A percentile compares a stretch with the other conserved stretches of the same genome.
Evolutionary conservation across 2,113 vertebrate genomes (phyloP).

Genomic region (Sylvietta virens): DNA sequence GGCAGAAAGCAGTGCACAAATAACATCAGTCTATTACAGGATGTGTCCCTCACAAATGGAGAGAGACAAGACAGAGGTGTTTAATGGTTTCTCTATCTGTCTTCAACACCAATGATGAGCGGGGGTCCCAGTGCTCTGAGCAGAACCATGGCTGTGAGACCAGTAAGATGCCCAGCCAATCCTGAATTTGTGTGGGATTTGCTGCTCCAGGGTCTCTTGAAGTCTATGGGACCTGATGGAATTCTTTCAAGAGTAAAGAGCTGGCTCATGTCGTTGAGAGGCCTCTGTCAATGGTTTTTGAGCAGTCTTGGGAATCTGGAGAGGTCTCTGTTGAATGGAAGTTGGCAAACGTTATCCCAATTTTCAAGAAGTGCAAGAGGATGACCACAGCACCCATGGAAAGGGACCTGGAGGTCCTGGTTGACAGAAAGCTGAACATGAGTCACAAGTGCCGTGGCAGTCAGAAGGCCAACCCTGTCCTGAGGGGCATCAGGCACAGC

Average conservation of each 20-base stretch:
- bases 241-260: neutral
- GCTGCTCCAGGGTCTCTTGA: neutral
- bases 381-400: neutral
- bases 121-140: neutral
- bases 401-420: neutral
- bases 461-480: neutral
- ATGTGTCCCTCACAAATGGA: neutral
- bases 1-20: neutral
- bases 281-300: neutral
- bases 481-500: neutral
- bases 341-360: too few relatives aligned
- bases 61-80: too few relatives aligned
- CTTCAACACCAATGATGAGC: neutral
- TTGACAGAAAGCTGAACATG: neutral
- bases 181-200: neutral
- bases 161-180: neutral
- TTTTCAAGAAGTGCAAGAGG: neutral
- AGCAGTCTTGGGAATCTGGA: neutral
- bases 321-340: neutral
- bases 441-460: neutral
- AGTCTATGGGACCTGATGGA: neutral
- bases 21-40: neutral
- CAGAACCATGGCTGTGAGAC: neutral
- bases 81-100: neutral
- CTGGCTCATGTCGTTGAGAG: neutral